Percentiles rank a stretch among this genome's conserved stretches.
phyloP scores from a whole-genome alignment of 2,797 vertebrate genomes.

The Ibycter americanus region DNA sequence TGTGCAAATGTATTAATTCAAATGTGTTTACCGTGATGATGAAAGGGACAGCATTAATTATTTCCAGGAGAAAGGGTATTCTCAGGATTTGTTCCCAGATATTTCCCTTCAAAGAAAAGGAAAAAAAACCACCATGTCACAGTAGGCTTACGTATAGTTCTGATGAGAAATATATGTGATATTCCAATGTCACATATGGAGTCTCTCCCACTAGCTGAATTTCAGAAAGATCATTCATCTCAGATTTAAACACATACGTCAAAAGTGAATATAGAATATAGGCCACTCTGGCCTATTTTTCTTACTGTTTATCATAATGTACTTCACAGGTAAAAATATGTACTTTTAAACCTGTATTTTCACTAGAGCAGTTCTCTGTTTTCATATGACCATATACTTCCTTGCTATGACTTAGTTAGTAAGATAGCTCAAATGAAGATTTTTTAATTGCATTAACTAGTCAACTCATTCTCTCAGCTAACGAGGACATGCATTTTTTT shows the following conservation, averaged over 20 bases:
- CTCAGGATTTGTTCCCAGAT: constrained; percentile 86
- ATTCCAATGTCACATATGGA: neutral
- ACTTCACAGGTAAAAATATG: neutral
- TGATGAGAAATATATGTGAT: neutral
- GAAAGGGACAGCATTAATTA: constrained; percentile 86
- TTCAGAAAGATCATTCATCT: neutral
- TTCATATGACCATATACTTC: neutral
- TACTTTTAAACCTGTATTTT: neutral
- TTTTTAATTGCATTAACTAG: neutral
- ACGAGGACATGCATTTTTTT: neutral
- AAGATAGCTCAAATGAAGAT: neutral
- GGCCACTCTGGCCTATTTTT: neutral
- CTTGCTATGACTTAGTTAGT: neutral
- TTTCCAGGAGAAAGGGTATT: constrained; percentile 84
- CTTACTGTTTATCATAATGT: neutral
- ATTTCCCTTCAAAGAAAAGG: constrained; percentile 81
- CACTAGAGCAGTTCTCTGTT: neutral
- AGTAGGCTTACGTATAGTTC: neutral
- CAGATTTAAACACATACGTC: neutral
- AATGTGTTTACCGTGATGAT: constrained; percentile 82
- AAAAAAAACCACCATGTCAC: neutral
- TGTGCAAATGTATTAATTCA: neutral
- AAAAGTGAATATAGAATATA: neutral
- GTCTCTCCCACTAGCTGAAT: neutral
- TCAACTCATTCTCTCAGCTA: neutral